Base-by-base conservation (phyloP, 2,797 vertebrate genomes). In the Malurus leucopterus region DNA sequence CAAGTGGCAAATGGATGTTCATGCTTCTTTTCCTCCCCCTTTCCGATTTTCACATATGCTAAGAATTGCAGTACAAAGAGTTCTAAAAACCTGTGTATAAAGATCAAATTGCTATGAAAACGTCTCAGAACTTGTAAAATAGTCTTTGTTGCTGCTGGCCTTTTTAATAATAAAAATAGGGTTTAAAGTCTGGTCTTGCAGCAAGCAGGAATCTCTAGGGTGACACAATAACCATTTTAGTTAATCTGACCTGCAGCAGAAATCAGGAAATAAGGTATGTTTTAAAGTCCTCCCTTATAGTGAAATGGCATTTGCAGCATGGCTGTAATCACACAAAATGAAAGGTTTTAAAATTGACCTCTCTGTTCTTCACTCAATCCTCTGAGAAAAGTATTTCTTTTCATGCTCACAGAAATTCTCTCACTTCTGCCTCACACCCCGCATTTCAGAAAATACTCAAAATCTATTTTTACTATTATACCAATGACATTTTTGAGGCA, bases 101-200 rank as follows among this genome's bases (percentile, higher is more conserved):
- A 94, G 93, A 96, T 94, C 94, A 95, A 95, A 96, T 94, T 93
- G 93, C 91, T 95, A 91, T 64, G 93, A 96, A 96, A 95, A 88
- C 30, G 40, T 92, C 86, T 95, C 88, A 93, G 90, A 96, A 95
- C 87, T 83, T 93, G 69, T 90, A 95, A 95, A 94, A 93, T 77
- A 85, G 93, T 88, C 92, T 96, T 95, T 94, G 90, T 96, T 96
- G 95, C 93, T 96, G 94, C 86, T 96, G 93, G 93, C 84, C 84
- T 96, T 96, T 96, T 95, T 95, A 96, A 96, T 95, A 96, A 96
- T 93, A 95, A 96, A 95, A 89, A 96, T 82, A 93, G 74, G 81
- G 95, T 96, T 93, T 95, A 93, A 96, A 93, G 91, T 94, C 94
- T 96, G 83, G 93, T 95, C 91, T 91, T 93, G 91, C 82, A 95